Conservation (phyloP, 1,140 invertebrate genomes). For the Scaptomyza graminum region DNA sequence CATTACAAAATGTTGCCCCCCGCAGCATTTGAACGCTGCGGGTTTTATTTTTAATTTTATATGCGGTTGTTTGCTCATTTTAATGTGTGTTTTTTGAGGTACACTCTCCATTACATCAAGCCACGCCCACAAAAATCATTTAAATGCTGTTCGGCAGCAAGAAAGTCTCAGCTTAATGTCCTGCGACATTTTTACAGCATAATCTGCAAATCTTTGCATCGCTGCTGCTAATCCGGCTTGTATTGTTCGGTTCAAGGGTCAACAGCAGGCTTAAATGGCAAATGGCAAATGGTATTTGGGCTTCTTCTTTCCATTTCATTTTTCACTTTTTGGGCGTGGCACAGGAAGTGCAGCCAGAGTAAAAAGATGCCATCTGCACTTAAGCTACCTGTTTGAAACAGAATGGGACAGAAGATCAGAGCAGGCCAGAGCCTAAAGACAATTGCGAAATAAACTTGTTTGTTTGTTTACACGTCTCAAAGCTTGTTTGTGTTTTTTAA, state of each 20-base stretch:
- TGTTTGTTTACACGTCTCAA: constrained; percentile 58
- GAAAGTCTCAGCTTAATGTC: constrained; percentile 40
- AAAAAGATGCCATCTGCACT: constrained; percentile 30
- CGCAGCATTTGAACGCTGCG: constrained; percentile 69
- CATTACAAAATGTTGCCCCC: constrained; percentile 44
- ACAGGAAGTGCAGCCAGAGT: constrained; percentile 65
- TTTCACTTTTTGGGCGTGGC: constrained; percentile 64
- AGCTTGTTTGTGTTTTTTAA: constrained; percentile 25
- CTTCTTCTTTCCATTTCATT: neutral
- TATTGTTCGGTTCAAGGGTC: constrained; percentile 32
- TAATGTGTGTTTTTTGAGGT: neutral
- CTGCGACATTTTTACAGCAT: constrained; percentile 67
- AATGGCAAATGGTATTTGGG: constrained; percentile 46
- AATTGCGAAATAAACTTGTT: constrained; percentile 62
- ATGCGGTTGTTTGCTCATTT: constrained; percentile 41
- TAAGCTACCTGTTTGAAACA: constrained; percentile 41
- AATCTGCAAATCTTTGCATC: constrained; percentile 57
- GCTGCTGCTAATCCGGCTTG: constrained; percentile 61
- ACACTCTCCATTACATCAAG: constrained; percentile 55
- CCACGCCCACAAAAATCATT: constrained; percentile 61
- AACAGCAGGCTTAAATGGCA: constrained; percentile 54
- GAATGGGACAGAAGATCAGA: neutral
- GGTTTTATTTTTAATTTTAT: constrained; percentile 54
- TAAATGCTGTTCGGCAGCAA: constrained; percentile 30
- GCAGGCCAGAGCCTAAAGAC: neutral